Evolutionary conservation across 2,888 invertebrate species (phyloP), one percentile per base, ranked within the genome.

Genomic region (Sesia apiformis): DNA sequence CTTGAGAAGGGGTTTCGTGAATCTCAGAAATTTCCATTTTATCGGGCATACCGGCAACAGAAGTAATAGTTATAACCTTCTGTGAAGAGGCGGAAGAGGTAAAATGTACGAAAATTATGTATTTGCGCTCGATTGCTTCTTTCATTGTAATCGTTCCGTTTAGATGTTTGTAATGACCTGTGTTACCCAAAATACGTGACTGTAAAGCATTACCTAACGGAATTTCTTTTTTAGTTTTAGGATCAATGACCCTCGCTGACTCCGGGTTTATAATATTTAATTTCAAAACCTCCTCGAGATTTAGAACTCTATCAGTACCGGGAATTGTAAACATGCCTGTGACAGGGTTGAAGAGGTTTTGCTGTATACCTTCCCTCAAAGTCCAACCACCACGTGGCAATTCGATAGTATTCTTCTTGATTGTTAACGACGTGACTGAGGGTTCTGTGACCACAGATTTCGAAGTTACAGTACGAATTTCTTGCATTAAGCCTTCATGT

Each of bases 321-420:
- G 96, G 96, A 60, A 98, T 95, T 8, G 93, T 93, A 66, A 98
- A 96, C 42, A 95, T 84, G 3, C 98, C 98, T 1, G 93, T 93
- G 0, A 92, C 87, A 1, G 97, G 94, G 78, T 98, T 95, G 65
- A 98, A 95, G 3, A 96, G 80, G 55, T 93, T 93, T 71, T 94
- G 93, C 49, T 94, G 91, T 60, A 98, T 96, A 3, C 97, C 97
- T 67, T 97, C 95, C 54, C 92, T 90, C 3, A 98, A 89, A 56
- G 92, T 91, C 95, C 96, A 97, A 3, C 97, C 97, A 57, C 94
- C 95, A 7, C 92, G 90, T 0, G 97, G 97, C 40, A 97, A 77
- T 69, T 97, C 96, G 64, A 95, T 92, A 0, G 93, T 91, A 70
- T 93, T 93, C 69, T 92, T 92, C 68, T 94, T 94, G 43, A 89